These are phyloP conservation scores for Canis aureus DNA, from an alignment of 2,113 vertebrate species.

Conservation along the genomic window DNA sequence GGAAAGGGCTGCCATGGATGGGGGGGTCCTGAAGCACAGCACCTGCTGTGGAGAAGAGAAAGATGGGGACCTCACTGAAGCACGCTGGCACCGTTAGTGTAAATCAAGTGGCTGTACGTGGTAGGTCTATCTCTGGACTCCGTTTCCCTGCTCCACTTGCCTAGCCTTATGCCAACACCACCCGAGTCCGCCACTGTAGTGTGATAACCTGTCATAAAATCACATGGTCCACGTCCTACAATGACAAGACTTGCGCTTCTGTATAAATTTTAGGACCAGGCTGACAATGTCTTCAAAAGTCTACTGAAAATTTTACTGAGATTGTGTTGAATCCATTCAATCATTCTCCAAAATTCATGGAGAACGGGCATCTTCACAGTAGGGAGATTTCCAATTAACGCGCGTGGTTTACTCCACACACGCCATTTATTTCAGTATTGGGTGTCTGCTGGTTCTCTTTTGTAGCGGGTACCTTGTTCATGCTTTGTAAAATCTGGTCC, in stretches of 20 bases:
- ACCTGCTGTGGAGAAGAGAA: background rate
- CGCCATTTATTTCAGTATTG: too few relatives aligned
- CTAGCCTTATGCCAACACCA: accelerated
- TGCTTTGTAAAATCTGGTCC: background rate
- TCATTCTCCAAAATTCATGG: background rate
- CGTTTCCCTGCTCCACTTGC: background rate
- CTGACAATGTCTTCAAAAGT: background rate
- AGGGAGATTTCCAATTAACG: accelerated
- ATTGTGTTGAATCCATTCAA: background rate
- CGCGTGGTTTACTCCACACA: background rate
- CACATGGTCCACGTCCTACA: background rate
- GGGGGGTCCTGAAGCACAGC: background rate
- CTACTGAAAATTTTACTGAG: background rate
- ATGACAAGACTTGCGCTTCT: background rate
- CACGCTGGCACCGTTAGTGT: accelerated
- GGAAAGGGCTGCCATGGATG: accelerated
- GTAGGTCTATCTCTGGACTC: accelerated
- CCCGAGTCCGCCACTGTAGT: accelerated
- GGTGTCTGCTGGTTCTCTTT: too few relatives aligned
- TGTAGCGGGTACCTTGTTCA: background rate
- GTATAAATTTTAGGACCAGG: background rate
- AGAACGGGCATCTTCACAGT: too few relatives aligned
- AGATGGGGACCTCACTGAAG: background rate
- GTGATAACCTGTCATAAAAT: background rate
- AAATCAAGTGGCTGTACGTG: accelerated